A percentile compares a stretch with the other conserved stretches of the same genome.
These are phyloP conservation scores for Orthosia incerta DNA, from an alignment of 2,888 invertebrate species.

Conservation along the genomic window DNA sequence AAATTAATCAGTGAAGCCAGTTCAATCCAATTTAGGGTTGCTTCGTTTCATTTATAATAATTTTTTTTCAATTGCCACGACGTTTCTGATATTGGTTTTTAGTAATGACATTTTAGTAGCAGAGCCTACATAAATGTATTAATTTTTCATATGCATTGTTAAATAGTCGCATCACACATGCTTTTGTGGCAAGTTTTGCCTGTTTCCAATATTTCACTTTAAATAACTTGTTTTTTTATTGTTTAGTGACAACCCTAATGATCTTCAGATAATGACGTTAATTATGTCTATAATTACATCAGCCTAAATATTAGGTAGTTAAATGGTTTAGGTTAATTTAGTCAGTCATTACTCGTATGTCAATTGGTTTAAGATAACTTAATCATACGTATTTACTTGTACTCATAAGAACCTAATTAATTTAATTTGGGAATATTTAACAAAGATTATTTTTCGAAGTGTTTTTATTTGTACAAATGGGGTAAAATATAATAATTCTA, in stretches of 20 bases:
- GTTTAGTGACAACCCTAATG: slow-evolving; percentile 20
- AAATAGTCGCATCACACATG: too few species aligned
- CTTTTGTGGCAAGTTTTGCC: too few species aligned
- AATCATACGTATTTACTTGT: background rate
- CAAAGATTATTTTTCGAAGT: too few species aligned
- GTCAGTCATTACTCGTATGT: slow-evolving; percentile 12
- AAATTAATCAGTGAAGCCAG: slow-evolving; percentile 26
- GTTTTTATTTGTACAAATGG: too few species aligned
- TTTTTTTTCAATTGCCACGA: too few species aligned
- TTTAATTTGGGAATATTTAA: background rate
- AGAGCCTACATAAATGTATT: too few species aligned
- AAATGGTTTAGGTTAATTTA: slow-evolving; percentile 31
- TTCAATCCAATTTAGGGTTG: slow-evolving; percentile 28
- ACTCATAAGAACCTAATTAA: background rate
- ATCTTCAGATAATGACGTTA: slow-evolving; percentile 22
- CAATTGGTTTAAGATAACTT: slow-evolving; percentile 32
- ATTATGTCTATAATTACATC: slow-evolving; percentile 35
- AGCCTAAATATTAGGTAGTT: slow-evolving; percentile 40
- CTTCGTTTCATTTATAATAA: background rate
- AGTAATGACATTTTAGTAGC: too few species aligned
- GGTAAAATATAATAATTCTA: too few species aligned
- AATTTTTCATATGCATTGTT: too few species aligned
- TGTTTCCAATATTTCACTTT: too few species aligned
- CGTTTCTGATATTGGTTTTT: too few species aligned
- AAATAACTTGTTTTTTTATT: background rate